Evolutionary conservation across 2,113 vertebrate species (phyloP).

Genomic region (Lota lota): DNA sequence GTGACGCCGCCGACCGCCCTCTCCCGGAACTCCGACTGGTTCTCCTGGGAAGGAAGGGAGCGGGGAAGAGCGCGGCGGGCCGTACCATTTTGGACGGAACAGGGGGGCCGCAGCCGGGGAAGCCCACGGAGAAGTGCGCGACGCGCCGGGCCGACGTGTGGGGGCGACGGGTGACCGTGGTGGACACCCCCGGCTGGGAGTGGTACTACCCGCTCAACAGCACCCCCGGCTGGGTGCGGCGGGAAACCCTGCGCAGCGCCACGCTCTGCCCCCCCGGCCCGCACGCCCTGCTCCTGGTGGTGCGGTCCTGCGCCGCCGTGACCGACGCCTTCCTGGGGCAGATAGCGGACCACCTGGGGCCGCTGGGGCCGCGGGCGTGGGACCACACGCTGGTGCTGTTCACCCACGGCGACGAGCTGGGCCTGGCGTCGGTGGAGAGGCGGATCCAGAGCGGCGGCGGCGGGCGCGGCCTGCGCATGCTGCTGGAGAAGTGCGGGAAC

Average conservation of each 20-base stretch:
- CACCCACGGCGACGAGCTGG: conserved; percentile 67
- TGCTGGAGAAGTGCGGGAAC: conserved; percentile 60
- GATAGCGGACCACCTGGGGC: conserved; percentile 66
- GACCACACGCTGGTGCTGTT: conserved; percentile 67
- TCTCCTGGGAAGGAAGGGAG: conserved; percentile 70
- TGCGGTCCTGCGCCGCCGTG: conserved; percentile 62
- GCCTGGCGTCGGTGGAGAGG: conserved; percentile 56
- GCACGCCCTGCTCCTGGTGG: conserved; percentile 68
- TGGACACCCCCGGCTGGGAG: conserved; percentile 77
- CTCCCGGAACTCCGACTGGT: conserved; percentile 64
- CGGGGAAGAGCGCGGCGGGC: conserved; percentile 65
- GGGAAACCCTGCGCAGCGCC: conserved; percentile 65
- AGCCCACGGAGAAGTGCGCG: conserved; percentile 71
- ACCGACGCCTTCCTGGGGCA: conserved; percentile 56
- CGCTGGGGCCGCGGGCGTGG: conserved; percentile 60
- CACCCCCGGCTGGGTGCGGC: conserved; percentile 70
- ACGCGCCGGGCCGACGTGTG: conserved; percentile 52
- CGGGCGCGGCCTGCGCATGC: conserved; percentile 49
- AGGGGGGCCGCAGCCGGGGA: conserved; percentile 56
- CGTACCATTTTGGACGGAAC: conserved; percentile 64
- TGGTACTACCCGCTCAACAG: conserved; percentile 76
- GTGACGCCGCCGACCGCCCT: background rate
- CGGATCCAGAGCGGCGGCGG: conserved; percentile 48
- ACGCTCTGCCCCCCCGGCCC: conserved; percentile 68
- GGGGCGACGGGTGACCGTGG: conserved; percentile 58